phyloP scores from a whole-genome alignment of 2,113 vertebrate genomes.

The Ellobius talpinus region DNA sequence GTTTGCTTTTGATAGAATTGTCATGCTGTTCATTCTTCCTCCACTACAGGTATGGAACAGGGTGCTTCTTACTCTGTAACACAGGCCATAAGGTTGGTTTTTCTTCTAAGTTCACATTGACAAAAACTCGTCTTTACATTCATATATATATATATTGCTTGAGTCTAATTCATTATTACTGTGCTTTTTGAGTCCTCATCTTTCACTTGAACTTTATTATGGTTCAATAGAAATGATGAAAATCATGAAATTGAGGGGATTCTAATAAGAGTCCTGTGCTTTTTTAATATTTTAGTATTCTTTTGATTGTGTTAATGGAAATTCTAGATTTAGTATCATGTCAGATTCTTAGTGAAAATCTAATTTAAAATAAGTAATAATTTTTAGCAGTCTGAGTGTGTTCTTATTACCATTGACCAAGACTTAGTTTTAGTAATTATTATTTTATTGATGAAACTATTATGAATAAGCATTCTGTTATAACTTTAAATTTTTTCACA shows the following conservation, averaged over 20 bases:
- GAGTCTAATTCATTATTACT: constrained; percentile 39
- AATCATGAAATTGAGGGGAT: constrained; percentile 24
- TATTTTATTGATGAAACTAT: constrained; percentile 2
- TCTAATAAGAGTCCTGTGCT: constrained; percentile 38
- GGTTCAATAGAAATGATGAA: constrained; percentile 6
- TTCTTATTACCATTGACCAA: constrained; percentile 36
- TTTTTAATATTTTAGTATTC: constrained; percentile 22
- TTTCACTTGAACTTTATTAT: constrained; percentile 2
- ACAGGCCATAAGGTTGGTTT: constrained; percentile 94
- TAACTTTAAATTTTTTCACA: not conserved
- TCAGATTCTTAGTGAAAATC: constrained; percentile 57
- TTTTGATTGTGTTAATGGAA: constrained; percentile 18
- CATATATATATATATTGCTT: constrained; percentile 42
- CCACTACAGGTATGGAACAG: constrained; percentile 94
- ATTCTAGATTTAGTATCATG: not conserved
- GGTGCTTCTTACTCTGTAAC: constrained; percentile 97
- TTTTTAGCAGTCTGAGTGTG: constrained; percentile 1
- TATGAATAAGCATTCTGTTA: constrained; percentile 5
- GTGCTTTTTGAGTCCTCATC: constrained; percentile 16
- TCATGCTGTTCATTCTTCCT: constrained; percentile 47
- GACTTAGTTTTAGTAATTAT: constrained; percentile 21
- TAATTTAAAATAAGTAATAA: constrained; percentile 18
- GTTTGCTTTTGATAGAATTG: constrained; percentile 67
- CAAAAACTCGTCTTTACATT: constrained; percentile 48
- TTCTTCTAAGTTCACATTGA: constrained; percentile 30